Conservation (phyloP, 2,113 vertebrate species). For the Oncorhynchus nerka region DNA sequence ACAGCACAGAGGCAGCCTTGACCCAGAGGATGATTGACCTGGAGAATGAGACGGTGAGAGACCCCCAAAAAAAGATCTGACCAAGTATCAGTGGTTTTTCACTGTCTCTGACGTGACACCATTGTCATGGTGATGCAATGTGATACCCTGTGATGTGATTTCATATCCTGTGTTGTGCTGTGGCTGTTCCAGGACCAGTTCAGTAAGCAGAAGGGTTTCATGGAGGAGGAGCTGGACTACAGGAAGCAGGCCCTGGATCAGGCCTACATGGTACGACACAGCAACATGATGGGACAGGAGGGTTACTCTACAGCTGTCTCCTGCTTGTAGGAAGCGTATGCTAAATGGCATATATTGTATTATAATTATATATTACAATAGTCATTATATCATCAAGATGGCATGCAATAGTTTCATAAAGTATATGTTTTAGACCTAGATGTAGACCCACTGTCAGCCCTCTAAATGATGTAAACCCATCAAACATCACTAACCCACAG, state of each 20-base stretch:
- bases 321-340: neutral
- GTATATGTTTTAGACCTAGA: too few species aligned
- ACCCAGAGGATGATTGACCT: constrained; percentile 97
- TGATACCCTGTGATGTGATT: too few species aligned
- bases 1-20: constrained; percentile 89
- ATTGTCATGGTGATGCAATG: neutral
- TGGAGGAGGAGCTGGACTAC: constrained; percentile 97
- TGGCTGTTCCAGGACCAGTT: constrained; percentile 86
- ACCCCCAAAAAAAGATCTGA: neutral
- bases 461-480: neutral
- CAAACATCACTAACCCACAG: neutral
- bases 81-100: neutral
- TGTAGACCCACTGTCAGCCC: too few species aligned
- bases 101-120: neutral
- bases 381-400: too few species aligned
- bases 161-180: neutral
- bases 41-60: constrained; percentile 93
- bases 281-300: neutral
- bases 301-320: too few species aligned
- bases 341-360: neutral
- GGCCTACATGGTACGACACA: constrained; percentile 87
- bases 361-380: too few species aligned
- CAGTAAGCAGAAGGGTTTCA: constrained; percentile 97
- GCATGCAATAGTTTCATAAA: too few species aligned
- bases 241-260: constrained; percentile 96